Evolutionary conservation across 2,797 vertebrate genomes (phyloP).

Genomic region (Hephaestus fuliginosus): DNA sequence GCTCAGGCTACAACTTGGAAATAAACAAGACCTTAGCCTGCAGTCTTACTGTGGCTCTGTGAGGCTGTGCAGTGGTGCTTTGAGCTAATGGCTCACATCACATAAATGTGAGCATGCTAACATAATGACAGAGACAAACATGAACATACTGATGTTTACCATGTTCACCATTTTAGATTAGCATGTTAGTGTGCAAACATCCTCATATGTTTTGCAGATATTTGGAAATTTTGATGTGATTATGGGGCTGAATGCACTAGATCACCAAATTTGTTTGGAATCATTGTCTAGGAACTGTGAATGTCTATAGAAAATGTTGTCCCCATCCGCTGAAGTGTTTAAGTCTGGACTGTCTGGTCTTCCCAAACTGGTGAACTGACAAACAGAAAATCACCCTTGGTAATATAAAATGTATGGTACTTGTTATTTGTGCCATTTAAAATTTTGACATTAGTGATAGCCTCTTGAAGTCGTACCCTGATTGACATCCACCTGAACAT

Average conservation of each 20-base stretch:
- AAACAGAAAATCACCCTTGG: neutral
- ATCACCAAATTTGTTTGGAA: neutral
- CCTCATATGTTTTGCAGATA: neutral
- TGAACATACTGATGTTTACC: no score
- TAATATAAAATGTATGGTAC: neutral
- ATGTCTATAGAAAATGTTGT: neutral
- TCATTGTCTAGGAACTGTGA: neutral
- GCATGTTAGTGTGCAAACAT: neutral
- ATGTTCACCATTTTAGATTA: neutral
- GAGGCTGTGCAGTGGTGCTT: neutral
- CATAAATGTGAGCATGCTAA: neutral
- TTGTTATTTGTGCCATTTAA: neutral
- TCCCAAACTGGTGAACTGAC: neutral
- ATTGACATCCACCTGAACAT: neutral
- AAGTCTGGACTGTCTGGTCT: neutral
- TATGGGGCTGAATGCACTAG: neutral
- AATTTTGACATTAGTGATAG: neutral
- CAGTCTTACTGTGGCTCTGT: neutral
- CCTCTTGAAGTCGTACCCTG: neutral
- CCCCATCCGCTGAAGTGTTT: neutral
- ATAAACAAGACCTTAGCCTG: neutral
- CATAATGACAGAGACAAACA: no score
- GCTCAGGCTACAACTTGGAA: neutral
- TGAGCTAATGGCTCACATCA: constrained; percentile 8
- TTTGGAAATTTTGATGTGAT: neutral